Conservation (phyloP, 2,113 vertebrate species). For the Vidua macroura region DNA sequence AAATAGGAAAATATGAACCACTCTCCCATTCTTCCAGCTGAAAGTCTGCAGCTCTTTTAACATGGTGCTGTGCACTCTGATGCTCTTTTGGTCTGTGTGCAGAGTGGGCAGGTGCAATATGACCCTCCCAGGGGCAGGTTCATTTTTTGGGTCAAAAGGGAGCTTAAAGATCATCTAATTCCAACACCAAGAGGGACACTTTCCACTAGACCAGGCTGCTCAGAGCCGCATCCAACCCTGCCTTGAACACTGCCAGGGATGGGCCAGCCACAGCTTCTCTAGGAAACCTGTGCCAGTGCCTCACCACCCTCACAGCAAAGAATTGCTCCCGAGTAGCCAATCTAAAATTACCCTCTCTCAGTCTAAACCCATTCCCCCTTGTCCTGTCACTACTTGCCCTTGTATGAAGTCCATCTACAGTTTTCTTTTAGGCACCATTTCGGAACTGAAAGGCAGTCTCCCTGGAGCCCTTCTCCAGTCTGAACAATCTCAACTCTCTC, state of each 20-base stretch:
- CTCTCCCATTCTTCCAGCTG: not conserved
- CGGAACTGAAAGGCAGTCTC: not conserved
- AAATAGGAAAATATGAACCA: not conserved
- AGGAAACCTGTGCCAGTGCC: no score
- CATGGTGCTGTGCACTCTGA: fast-evolving
- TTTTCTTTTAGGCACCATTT: not conserved
- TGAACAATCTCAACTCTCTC: not conserved
- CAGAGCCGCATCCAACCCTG: fast-evolving
- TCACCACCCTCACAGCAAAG: not conserved
- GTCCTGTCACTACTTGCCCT: not conserved
- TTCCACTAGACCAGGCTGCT: not conserved
- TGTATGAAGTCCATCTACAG: not conserved
- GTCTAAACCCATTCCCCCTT: not conserved
- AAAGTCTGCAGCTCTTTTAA: not conserved
- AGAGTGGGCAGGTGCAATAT: not conserved
- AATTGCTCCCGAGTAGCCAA: not conserved
- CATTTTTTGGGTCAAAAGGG: not conserved
- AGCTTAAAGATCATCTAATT: not conserved
- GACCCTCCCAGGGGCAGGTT: not conserved
- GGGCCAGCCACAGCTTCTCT: not conserved
- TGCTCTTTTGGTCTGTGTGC: not conserved
- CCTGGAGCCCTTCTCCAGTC: not conserved
- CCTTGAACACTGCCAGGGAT: no score
- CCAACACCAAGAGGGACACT: not conserved
- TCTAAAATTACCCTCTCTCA: not conserved